These are phyloP conservation scores for Athene noctua DNA, from an alignment of 2,113 vertebrate genomes.

Conservation along the genomic window DNA sequence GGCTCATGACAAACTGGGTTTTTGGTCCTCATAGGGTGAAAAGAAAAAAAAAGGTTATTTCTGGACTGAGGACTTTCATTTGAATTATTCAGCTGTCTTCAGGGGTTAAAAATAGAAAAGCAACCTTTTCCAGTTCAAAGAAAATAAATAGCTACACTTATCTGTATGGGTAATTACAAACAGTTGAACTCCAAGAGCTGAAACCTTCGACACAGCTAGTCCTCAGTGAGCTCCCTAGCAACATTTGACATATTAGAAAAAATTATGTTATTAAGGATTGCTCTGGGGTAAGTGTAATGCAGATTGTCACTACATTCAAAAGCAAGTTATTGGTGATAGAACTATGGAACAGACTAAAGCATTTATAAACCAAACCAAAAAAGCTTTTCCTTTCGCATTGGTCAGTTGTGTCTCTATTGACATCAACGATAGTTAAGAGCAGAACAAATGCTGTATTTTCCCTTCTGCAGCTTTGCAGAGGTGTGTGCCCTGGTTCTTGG, in stretches of 20 bases:
- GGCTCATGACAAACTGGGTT: background rate
- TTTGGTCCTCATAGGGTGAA: background rate
- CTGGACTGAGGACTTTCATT: background rate
- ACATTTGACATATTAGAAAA: background rate
- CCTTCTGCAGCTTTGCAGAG: background rate
- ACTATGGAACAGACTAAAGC: background rate
- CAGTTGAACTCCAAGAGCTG: slow-evolving; percentile 24
- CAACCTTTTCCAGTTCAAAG: slow-evolving; percentile 52
- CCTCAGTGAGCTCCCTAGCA: background rate
- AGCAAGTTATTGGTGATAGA: background rate
- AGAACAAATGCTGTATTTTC: slow-evolving; percentile 3
- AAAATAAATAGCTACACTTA: slow-evolving; percentile 57
- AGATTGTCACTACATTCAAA: background rate
- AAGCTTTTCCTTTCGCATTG: background rate
- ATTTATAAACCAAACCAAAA: background rate
- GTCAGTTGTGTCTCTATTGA: background rate
- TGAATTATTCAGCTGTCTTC: slow-evolving; percentile 7
- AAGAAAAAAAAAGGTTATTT: background rate
- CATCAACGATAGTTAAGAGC: background rate
- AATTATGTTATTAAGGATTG: background rate
- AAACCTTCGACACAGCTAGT: background rate
- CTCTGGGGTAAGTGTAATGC: background rate
- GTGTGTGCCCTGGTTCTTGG: background rate
- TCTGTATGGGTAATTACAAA: slow-evolving; percentile 47
- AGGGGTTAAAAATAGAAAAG: slow-evolving; percentile 62